phyloP scores from a whole-genome alignment of 2,113 vertebrate species.

The Spermophilus dauricus region DNA sequence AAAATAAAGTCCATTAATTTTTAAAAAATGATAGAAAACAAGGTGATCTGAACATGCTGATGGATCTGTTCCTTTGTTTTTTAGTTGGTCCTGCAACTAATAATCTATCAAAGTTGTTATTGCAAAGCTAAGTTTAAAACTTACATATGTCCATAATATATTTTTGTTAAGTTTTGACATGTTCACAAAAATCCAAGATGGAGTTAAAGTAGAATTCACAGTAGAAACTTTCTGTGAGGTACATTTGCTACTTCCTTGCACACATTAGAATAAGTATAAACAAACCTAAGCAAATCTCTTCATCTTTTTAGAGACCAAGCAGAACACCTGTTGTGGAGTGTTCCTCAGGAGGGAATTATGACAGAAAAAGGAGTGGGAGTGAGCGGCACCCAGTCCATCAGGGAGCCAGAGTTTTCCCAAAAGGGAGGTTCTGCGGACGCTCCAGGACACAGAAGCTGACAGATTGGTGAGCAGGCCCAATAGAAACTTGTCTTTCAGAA shows the following conservation, averaged over 20 bases:
- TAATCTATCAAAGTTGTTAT: slow-evolving; percentile 17
- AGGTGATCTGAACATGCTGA: neutral
- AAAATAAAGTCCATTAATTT: neutral
- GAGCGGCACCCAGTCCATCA: neutral
- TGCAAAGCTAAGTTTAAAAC: neutral
- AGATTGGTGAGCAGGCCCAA: neutral
- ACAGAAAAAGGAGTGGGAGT: neutral
- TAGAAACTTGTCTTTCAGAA: neutral
- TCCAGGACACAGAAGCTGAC: neutral
- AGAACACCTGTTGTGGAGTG: accelerated
- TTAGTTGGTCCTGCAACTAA: neutral
- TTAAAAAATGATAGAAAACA: neutral
- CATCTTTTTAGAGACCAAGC: neutral
- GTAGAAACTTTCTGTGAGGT: neutral
- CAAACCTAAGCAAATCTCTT: neutral
- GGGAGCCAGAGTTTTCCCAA: neutral
- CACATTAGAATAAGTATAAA: neutral
- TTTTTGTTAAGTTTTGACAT: neutral
- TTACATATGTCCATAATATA: neutral
- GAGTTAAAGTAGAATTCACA: neutral
- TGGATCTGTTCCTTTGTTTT: neutral
- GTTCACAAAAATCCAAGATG: neutral
- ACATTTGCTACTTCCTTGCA: neutral
- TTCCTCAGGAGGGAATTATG: neutral
- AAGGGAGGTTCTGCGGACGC: neutral